Conservation (phyloP, 2,113 vertebrate species). For the Tupaia tana region DNA sequence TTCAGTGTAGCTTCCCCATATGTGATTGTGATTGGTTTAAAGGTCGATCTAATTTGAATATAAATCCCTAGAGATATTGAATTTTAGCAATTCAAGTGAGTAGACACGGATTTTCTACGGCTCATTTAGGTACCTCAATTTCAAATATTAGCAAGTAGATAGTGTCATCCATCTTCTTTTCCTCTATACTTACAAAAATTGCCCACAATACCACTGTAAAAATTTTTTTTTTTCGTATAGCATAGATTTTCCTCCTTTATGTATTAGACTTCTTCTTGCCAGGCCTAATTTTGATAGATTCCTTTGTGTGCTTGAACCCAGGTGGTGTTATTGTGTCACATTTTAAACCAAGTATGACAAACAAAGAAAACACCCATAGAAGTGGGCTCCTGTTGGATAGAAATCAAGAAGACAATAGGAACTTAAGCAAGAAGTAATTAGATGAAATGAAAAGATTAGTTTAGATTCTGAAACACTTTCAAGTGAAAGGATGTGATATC, state of each 20-base stretch:
- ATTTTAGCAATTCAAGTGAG: constrained; percentile 17
- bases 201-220: background rate
- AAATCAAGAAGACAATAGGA: background rate
- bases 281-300: constrained; percentile 56
- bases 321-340: background rate
- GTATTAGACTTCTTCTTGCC: constrained; percentile 19
- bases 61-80: background rate
- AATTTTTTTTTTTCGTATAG: background rate
- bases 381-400: background rate
- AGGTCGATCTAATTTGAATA: background rate
- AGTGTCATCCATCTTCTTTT: background rate
- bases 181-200: background rate
- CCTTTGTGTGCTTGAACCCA: constrained; percentile 29
- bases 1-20: background rate
- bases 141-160: constrained; percentile 44
- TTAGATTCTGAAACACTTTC: background rate
- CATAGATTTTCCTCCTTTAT: background rate
- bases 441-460: background rate
- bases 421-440: background rate
- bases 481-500: background rate
- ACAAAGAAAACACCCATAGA: background rate
- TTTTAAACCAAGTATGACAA: background rate
- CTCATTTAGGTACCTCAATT: background rate
- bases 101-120: background rate
- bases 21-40: background rate